These are phyloP conservation scores for Brachionus manjavacas DNA, from an alignment of 1,140 invertebrate species.

Conservation along the genomic window DNA sequence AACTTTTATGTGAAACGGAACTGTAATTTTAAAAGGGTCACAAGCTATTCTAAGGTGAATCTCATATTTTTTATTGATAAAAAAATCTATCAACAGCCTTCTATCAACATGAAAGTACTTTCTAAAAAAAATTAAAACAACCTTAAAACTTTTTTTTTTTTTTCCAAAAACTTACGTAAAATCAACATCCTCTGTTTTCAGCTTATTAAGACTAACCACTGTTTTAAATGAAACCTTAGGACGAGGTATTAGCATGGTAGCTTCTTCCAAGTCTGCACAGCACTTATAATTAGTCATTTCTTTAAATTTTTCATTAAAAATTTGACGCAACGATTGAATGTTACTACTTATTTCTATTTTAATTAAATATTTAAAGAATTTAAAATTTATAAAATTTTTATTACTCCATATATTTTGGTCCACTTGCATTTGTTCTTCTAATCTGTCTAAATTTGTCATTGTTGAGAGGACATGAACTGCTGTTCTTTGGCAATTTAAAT, in stretches of 20 bases:
- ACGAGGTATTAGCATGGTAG: not conserved
- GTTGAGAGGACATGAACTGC: not conserved
- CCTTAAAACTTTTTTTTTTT: not conserved
- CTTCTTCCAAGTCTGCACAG: not conserved
- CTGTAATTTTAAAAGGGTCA: not conserved
- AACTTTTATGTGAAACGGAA: not conserved
- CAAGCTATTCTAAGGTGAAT: not conserved
- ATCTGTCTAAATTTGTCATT: not conserved
- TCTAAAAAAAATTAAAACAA: not conserved
- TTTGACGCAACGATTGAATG: not conserved
- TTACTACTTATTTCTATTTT: not conserved
- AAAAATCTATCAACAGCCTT: not conserved
- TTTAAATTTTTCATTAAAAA: not conserved
- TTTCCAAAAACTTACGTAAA: not conserved
- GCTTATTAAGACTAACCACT: not conserved
- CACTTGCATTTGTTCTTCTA: not conserved
- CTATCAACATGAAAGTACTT: not conserved
- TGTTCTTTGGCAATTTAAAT: not conserved
- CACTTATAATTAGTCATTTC: not conserved
- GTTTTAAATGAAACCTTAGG: not conserved
- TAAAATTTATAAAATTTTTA: not conserved
- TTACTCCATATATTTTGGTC: not conserved
- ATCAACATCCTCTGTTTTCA: not conserved
- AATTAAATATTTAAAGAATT: not conserved
- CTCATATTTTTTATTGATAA: conserved; percentile 19